Evolutionary conservation across 1,140 invertebrate species (phyloP).

Genomic region (Whitmania pigra): DNA sequence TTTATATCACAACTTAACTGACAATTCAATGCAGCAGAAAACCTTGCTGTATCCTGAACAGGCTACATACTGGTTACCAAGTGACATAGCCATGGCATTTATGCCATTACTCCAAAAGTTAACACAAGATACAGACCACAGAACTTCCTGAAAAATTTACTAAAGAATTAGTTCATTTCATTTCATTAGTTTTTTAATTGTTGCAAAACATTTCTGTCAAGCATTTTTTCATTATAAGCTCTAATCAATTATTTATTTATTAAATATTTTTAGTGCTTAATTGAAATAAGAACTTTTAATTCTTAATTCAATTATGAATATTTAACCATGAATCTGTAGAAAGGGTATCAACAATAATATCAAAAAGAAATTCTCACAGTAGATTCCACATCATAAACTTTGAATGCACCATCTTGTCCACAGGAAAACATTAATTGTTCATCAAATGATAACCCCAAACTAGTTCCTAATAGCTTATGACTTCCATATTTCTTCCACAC

Average conservation of each 20-base stretch:
- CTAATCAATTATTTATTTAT: background rate
- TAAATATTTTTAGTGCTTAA: too few species aligned
- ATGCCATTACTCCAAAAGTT: constrained; percentile 1
- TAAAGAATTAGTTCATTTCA: background rate
- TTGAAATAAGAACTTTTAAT: too few species aligned
- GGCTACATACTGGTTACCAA: background rate
- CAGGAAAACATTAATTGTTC: too few species aligned
- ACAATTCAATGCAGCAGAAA: constrained; percentile 2
- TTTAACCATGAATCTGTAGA: background rate
- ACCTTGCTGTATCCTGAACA: background rate
- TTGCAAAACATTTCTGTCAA: background rate
- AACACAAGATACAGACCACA: background rate
- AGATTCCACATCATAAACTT: too few species aligned
- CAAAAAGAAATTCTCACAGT: too few species aligned
- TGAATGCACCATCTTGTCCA: too few species aligned
- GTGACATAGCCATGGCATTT: background rate
- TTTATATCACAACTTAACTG: background rate
- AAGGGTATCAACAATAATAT: too few species aligned
- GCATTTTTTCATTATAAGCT: background rate
- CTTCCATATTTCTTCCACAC: too few species aligned
- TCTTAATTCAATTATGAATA: too few species aligned
- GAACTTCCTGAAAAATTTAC: background rate
- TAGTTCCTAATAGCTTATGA: too few species aligned
- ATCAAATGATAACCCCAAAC: too few species aligned
- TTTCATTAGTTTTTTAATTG: background rate